A percentile compares a stretch with the other conserved stretches of the same genome.
Evolutionary conservation across 2,113 vertebrate genomes (phyloP).

Genomic region (Dryoscopus gambensis): DNA sequence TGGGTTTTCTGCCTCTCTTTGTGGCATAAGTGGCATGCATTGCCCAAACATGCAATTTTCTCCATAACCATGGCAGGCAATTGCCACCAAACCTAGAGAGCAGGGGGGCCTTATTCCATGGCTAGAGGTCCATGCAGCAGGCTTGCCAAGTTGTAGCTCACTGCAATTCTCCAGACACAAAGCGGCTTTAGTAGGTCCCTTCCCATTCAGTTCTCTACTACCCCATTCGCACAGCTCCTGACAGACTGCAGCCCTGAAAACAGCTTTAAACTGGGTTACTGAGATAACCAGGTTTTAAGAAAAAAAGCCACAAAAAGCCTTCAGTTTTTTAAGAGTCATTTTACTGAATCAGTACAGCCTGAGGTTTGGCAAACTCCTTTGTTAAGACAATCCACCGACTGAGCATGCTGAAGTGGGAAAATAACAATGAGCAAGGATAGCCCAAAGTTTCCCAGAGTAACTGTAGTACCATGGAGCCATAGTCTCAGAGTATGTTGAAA

Average conservation of each 20-base stretch:
- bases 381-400: neutral
- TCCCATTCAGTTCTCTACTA: neutral
- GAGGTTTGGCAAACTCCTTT: neutral
- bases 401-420: neutral
- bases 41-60: neutral
- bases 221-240: neutral
- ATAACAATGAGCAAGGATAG: neutral
- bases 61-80: neutral
- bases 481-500: neutral
- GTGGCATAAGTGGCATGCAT: neutral
- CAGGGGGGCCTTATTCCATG: rapidly evolving
- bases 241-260: neutral
- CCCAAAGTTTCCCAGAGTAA: neutral
- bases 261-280: neutral
- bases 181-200: neutral
- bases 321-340: neutral
- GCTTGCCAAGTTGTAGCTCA: neutral
- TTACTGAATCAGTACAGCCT: neutral
- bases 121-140: neutral
- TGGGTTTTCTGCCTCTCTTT: neutral
- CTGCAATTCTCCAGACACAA: neutral
- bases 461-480: neutral
- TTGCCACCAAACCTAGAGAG: neutral
- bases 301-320: neutral
- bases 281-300: neutral